Evolutionary conservation across 2,113 vertebrate species (phyloP), one percentile per base, ranked within the genome.

Genomic region (Poecile atricapillus): DNA sequence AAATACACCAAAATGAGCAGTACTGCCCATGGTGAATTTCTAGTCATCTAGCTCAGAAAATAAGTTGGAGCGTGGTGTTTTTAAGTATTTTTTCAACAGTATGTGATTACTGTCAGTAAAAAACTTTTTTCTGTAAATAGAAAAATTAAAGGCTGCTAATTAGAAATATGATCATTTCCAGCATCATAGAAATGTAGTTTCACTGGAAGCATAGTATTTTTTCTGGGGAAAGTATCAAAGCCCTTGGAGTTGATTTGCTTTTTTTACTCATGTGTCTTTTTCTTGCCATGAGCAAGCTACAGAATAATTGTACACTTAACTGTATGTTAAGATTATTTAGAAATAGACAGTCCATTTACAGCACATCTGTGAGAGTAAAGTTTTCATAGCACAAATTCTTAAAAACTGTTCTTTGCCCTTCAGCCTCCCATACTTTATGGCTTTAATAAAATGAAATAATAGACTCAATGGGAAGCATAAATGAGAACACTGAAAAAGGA

Each of bases 361-460:
- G 65, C 13, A 9, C 18, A 7, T 88, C 60, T 80, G 46, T 47
- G 47, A 86, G 27, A 90, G 22, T 49, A 25, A 87, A 70, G 64
- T 93, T 91, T 93, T 95, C 18, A 44, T 47, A 93, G n/a, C 46
- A 62, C 23, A 80, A 53, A 15, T 83, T 88, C 56, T 92, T 90
- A 75, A 96, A 93, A 94, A 81, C 64, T 77, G 30, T 30, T 30
- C 39, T 63, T 95, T 96, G 83, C 71, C 85, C 93, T 93, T 86
- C 68, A 78, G 86, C 33, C 79, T 81, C 63, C 55, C 47, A 18
- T 78, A 65, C 83, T 93, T 94, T 85, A 79, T 87, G 52, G 21
- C 55, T 95, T 95, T 92, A 93, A 92, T 95, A 89, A 92, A 79
- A 94, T 94, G 82, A 83, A 93, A 91, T 90, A 95, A 96, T 96